Base-by-base conservation (phyloP, 2,797 vertebrate genomes). In the Nasua narica region DNA sequence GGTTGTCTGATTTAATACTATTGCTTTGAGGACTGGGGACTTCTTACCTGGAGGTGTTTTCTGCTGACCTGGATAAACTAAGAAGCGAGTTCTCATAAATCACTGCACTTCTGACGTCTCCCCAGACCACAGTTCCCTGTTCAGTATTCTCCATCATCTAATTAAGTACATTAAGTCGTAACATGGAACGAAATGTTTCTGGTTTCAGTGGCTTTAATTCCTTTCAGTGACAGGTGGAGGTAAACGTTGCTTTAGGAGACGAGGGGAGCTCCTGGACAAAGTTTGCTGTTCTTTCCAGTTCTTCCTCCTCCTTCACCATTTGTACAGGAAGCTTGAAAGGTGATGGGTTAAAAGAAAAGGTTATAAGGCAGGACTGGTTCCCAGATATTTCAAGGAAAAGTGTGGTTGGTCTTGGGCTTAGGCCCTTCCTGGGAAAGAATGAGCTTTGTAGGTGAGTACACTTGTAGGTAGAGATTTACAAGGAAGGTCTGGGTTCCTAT, bases 301-400 rank as follows among this genome's bases (percentile, higher is more conserved):
- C 0, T 37, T 94, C 65, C 40, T 37, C 35, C 21, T 25, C 69
- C 37, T 91, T 60, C 11, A 69, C 5, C 5, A 4, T 94, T 58
- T 74, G 82, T 91, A 74, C 35, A 65, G 52, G 76, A 88, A 81
- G 25, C 81, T 89, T 83, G 70, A 90, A 54, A 18, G 69, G 56
- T 32, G 32, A 52, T 54, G 15, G 65, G 15, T 72, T 43, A 65
- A 95, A 84, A 11, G 52, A 88, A 52, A 90, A 96, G 72, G 46
- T 91, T 46, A 70, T 85, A 52, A 91, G 96, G 96, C 62, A 91
- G 65, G 18, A n/a, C 19, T 95, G 91, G 94, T 89, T 97, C 50
- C 0, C 96, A 98, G 97, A 97, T 96, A 93, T 87, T 94, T 69
- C 7, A 87, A 82, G 90, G 97, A 96, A 98, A 98, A 87, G 4